Percentiles rank a stretch among this genome's conserved stretches.
Conservation (phyloP, 2,797 vertebrate species). For the Cyclopterus lumpus region DNA sequence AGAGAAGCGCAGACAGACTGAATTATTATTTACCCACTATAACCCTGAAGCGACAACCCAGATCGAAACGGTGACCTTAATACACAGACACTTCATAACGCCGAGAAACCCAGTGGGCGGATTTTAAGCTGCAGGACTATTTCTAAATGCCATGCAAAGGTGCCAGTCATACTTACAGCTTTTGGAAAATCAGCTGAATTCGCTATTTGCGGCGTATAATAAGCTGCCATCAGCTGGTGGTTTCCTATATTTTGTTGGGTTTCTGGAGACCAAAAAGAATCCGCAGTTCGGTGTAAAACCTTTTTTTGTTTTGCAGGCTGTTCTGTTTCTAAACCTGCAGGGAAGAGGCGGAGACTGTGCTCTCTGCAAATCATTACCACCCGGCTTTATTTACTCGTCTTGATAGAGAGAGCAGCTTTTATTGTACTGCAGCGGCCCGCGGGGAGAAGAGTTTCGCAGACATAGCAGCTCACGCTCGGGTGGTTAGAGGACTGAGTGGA, state of each 20-base stretch:
- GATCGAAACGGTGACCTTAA: constrained; percentile 64
- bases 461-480: background rate
- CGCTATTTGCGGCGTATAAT: constrained; percentile 43
- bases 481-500: background rate
- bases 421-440: background rate
- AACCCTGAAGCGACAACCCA: constrained; percentile 41
- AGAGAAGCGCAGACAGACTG: constrained; percentile 39
- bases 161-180: constrained; percentile 54
- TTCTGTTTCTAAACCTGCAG: constrained; percentile 7
- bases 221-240: constrained; percentile 19
- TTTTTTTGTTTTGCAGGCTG: background rate
- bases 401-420: background rate
- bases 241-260: constrained; percentile 11
- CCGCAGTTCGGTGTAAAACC: constrained; percentile 4
- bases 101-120: constrained; percentile 21
- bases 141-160: constrained; percentile 54
- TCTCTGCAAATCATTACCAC: constrained; percentile 2
- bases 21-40: background rate
- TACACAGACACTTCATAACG: constrained; percentile 40
- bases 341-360: background rate
- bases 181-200: constrained; percentile 42
- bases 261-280: background rate
- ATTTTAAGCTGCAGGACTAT: constrained; percentile 56
- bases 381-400: constrained; percentile 4
- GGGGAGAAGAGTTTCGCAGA: background rate